These are phyloP conservation scores for Protodeltote pygarga DNA, from an alignment of 2,888 invertebrate species.

Conservation along the genomic window DNA sequence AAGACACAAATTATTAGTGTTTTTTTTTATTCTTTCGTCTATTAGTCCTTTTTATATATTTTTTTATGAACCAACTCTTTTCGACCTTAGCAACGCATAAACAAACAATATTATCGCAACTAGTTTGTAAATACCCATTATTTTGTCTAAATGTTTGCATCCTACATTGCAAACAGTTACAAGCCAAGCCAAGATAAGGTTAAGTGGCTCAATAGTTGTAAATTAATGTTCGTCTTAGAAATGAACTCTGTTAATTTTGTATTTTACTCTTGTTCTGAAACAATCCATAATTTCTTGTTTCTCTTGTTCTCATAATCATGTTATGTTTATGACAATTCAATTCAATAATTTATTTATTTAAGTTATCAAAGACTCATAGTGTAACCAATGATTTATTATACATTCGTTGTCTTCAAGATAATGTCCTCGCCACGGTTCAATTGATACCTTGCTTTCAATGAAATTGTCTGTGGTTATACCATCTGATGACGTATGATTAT, in stretches of 20 bases:
- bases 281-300: conserved; percentile 1
- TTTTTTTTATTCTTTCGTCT: not conserved
- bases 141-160: conserved; percentile 37
- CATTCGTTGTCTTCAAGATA: conserved; percentile 58
- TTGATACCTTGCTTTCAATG: conserved; percentile 52
- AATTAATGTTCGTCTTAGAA: conserved; percentile 45
- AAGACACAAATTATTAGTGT: too few relatives aligned
- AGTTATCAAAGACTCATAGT: conserved; percentile 38
- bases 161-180: conserved; percentile 40
- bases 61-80: too few relatives aligned
- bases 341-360: conserved; percentile 6
- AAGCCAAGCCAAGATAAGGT: conserved; percentile 52
- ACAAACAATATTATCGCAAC: conserved; percentile 10
- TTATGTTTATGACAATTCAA: not conserved
- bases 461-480: conserved; percentile 46
- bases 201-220: conserved; percentile 58
- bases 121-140: conserved; percentile 7
- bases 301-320: not conserved
- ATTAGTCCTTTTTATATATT: too few relatives aligned
- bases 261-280: conserved; percentile 1
- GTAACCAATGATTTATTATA: conserved; percentile 59
- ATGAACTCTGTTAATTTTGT: conserved; percentile 15
- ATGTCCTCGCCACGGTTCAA: conserved; percentile 56
- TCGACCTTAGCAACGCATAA: not conserved
- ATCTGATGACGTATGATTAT: conserved; percentile 42